phyloP scores from a whole-genome alignment of 2,888 invertebrate species.

The Cacoxenus indagator region DNA sequence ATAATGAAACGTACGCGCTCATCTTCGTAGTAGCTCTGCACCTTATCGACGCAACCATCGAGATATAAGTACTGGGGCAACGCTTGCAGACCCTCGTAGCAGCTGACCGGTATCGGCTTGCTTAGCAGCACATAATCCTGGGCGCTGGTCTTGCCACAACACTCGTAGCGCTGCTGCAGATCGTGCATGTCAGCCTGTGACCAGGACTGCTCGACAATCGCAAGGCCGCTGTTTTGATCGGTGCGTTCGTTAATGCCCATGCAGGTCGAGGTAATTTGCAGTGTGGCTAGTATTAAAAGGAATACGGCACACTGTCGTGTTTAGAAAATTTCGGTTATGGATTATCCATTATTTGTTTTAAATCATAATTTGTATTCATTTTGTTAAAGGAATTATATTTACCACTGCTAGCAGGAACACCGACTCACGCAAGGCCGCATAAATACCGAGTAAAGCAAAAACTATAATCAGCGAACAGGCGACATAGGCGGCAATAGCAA shows the following conservation, averaged over 20 bases:
- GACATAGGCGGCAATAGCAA: conserved; percentile 52
- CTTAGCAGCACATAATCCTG: conserved; percentile 58
- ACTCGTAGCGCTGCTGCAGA: conserved; percentile 58
- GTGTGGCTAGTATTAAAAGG: conserved; percentile 78
- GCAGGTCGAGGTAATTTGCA: conserved; percentile 79
- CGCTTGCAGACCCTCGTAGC: conserved; percentile 50
- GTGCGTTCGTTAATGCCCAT: conserved; percentile 76
- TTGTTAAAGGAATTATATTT: conserved; percentile 59
- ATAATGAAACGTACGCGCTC: conserved; percentile 75
- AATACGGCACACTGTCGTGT: conserved; percentile 79
- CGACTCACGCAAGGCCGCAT: conserved; percentile 88
- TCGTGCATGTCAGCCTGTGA: conserved; percentile 64
- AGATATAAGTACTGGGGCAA: conserved; percentile 44
- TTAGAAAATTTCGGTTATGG: not conserved
- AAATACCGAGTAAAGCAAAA: conserved; percentile 83
- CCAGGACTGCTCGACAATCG: conserved; percentile 72
- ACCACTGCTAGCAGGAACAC: conserved; percentile 88
- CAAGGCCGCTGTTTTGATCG: conserved; percentile 72
- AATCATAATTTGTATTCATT: not conserved
- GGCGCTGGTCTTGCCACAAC: conserved; percentile 66
- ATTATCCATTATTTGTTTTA: not conserved
- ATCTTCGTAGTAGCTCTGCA: conserved; percentile 54
- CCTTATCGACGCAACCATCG: conserved; percentile 56
- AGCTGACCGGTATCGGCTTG: conserved; percentile 56
- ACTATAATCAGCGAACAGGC: conserved; percentile 51